phyloP scores from a whole-genome alignment of 1,140 invertebrate genomes.

The Drosophila athabasca region DNA sequence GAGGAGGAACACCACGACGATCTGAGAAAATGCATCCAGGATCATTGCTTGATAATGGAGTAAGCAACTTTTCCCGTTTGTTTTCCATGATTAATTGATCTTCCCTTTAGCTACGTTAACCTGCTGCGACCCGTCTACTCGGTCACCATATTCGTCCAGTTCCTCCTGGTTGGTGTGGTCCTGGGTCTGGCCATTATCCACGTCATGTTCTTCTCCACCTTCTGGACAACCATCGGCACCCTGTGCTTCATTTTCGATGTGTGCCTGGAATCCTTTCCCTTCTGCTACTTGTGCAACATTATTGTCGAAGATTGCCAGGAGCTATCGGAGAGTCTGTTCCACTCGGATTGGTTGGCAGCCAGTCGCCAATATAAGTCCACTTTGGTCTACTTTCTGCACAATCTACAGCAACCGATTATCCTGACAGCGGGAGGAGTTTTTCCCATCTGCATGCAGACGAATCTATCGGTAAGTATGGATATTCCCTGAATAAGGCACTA shows the following conservation, averaged over 20 bases:
- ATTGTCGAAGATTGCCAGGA: conserved; percentile 13
- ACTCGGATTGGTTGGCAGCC: conserved; percentile 36
- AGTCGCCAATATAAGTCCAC: conserved; percentile 26
- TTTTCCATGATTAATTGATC: not conserved
- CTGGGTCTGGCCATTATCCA: conserved; percentile 31
- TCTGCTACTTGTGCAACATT: conserved; percentile 36
- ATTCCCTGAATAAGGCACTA: not conserved
- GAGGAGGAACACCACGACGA: conserved; percentile 30
- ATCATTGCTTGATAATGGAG: conserved; percentile 37
- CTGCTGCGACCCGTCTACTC: conserved; percentile 36
- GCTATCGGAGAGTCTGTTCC: conserved; percentile 21
- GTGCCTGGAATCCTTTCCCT: conserved; percentile 33
- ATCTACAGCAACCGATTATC: conserved; percentile 30
- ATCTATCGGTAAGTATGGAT: conserved; percentile 19
- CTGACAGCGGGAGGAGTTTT: conserved; percentile 42
- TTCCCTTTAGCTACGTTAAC: conserved; percentile 20
- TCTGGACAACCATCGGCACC: conserved; percentile 10
- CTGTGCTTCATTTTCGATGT: conserved; percentile 20
- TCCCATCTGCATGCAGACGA: conserved; percentile 31
- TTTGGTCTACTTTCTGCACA: conserved; percentile 34
- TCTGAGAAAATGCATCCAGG: conserved; percentile 29
- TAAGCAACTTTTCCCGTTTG: not conserved
- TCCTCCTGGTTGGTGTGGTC: conserved; percentile 25
- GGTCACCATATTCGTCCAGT: conserved; percentile 36
- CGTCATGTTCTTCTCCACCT: conserved; percentile 28